Base-by-base conservation (phyloP, 2,888 invertebrate species). In the Platycheirus albimanus region DNA sequence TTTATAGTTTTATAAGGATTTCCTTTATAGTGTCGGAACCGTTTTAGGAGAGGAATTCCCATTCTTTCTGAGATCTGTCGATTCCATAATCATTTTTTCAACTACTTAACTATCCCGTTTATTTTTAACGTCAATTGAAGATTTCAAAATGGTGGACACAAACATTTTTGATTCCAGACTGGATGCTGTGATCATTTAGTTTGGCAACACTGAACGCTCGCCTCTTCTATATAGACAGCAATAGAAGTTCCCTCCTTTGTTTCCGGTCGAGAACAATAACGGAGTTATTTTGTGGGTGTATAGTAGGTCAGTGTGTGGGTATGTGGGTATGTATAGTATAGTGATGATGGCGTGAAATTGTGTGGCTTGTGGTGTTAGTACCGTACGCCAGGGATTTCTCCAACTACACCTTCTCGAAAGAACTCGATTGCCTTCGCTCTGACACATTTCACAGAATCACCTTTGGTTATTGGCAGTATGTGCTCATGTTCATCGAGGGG, bases 231-330 rank as follows among this genome's bases (percentile, higher is more conserved):
- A 83, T 77, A 78, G 83, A 72, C 77, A 83, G 77, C 71, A 72
- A 71, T 72, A 72, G 77, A 72, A 83, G 69, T 83, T 83, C 78
- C 72, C 83, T 83, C 51, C 45, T 78, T 78, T 83, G 72, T 83
- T 83, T 83, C 83, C 78, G 83, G 56, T 78, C 47, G 33, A 47
- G 74, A 78, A 78, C 64, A 72, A 64, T 72, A 78, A 33, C 41
- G 47, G 33, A 49, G 54, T 41, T 61, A 70, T 38, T 19, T 38
- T 56, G 54, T 43, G 69, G 52, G 49, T 52, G 58, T 58, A 5
- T 13, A 41, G 41, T 43, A 61, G 17, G 67, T 17, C 43, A 38
- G 38, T 43, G 71, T 58, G 70, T 15, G 13, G 56, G 64, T 15
- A 20, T 38, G 30, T 74, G 30, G n/a, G n/a, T n/a, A n/a, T n/a